Conservation (phyloP, 1,140 invertebrate species). For the Aradophagus sp. region DNA sequence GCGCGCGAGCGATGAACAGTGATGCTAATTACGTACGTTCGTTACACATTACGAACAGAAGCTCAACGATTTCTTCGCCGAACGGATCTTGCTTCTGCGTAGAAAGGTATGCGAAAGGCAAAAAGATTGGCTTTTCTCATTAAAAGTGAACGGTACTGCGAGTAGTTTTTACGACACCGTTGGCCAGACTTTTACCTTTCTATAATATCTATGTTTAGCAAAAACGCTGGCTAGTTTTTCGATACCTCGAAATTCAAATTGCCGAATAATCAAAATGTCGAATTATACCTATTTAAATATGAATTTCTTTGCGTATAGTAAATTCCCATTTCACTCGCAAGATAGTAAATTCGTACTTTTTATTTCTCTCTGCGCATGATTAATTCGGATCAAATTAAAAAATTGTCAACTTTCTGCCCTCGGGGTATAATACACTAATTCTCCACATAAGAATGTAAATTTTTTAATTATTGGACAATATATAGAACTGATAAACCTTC, state of each 20-base stretch:
- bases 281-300: no score
- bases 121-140: conserved; percentile 63
- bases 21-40: conserved; percentile 45
- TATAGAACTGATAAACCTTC: no score
- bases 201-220: conserved; percentile 60
- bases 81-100: conserved; percentile 55
- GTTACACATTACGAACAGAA: conserved; percentile 38
- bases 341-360: no score
- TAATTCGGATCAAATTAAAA: no score
- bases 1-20: conserved; percentile 19
- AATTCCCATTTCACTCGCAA: no score
- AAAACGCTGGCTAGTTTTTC: conserved; percentile 19
- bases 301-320: no score
- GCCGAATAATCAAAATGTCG: background rate
- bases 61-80: conserved; percentile 47
- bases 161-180: conserved; percentile 54
- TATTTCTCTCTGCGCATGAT: no score
- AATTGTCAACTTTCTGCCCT: no score
- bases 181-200: conserved; percentile 65
- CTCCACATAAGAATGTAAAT: no score
- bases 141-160: conserved; percentile 65
- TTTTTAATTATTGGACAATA: no score
- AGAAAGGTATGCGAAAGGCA: conserved; percentile 55
- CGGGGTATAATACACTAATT: no score
- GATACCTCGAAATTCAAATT: no score